phyloP scores from a whole-genome alignment of 2,888 invertebrate genomes.

The Hoplodrina blanda region DNA sequence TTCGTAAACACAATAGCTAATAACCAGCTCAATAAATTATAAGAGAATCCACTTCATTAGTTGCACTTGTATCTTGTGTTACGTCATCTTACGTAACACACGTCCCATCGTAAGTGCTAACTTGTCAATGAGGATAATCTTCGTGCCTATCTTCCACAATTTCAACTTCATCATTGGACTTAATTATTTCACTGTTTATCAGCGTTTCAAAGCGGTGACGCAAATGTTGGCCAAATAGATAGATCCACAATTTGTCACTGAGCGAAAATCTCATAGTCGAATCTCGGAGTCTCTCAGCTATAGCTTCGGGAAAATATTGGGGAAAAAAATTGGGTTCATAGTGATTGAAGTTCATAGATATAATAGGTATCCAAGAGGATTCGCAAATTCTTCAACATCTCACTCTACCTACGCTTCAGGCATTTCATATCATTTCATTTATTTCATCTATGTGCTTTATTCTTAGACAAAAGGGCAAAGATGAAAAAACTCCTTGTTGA shows the following conservation, averaged over 20 bases:
- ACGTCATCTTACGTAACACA: conserved; percentile 39
- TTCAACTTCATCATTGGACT: conserved; percentile 6
- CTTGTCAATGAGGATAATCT: conserved; percentile 22
- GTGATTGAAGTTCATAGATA: too few relatives aligned
- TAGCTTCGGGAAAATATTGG: too few relatives aligned
- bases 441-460: background rate
- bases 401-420: background rate
- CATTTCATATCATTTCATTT: too few relatives aligned
- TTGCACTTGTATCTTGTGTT: conserved; percentile 58
- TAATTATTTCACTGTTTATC: conserved; percentile 17
- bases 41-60: conserved; percentile 62
- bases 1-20: conserved; percentile 55
- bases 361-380: background rate
- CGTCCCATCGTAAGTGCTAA: conserved; percentile 39
- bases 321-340: background rate
- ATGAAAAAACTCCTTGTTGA: conserved; percentile 27
- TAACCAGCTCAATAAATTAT: conserved; percentile 58
- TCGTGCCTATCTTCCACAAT: conserved; percentile 15
- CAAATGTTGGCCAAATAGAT: background rate
- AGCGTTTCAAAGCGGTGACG: background rate
- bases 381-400: background rate
- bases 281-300: too few relatives aligned
- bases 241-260: background rate
- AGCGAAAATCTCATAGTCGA: too few relatives aligned
- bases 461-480: background rate